Base-by-base conservation (phyloP, 2,888 invertebrate genomes). In the Cheilosia pagana region DNA sequence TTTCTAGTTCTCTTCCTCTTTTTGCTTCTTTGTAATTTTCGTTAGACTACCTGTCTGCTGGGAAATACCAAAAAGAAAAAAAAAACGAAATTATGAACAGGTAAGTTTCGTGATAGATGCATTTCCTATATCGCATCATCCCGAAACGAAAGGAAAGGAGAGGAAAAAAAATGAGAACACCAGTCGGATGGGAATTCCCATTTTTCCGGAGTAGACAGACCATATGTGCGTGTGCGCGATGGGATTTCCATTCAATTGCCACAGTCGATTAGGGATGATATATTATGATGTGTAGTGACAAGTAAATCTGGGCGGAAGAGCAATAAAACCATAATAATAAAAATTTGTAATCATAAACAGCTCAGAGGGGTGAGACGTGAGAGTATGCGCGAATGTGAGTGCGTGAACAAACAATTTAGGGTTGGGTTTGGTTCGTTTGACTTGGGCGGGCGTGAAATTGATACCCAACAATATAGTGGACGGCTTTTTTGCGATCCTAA, bases 111-210 rank as follows among this genome's bases (percentile, higher is more conserved):
- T 67, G 10, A 50, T 16, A 41, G 55, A 70, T 75, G 43, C 70
- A 75, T 57, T 75, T 68, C 74, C 48, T 52, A 10, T 55, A 39
- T 19, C 57, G 8, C 19, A 48, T 50, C 10, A 77, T 62, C 77
- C 70, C 77, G 53, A 65, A 6, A 16, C 14, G 43, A 43, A 35
- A 35, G 35, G 35, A 28, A 28, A 23, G n/a, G n/a, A n/a, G n/a
- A n/a, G n/a, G n/a, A 39, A 45, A 19, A 16, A 19, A 71, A 55
- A 71, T 23, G 55, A 72, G 53, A 74, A 72, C 67, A 71, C 52
- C 65, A 68, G 68, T 83, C 74, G 74, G 75, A 81, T 85, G 85
- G 85, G 85, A 81, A 85, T 85, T 85, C 85, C 85, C 85, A 81
- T 67, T 79, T 50, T 81, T 71, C 75, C 50, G 75, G 67, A 78